A percentile compares a stretch with the other conserved stretches of the same genome.
phyloP scores from a whole-genome alignment of 1,140 invertebrate genomes.

The Penaeus chinensis region DNA sequence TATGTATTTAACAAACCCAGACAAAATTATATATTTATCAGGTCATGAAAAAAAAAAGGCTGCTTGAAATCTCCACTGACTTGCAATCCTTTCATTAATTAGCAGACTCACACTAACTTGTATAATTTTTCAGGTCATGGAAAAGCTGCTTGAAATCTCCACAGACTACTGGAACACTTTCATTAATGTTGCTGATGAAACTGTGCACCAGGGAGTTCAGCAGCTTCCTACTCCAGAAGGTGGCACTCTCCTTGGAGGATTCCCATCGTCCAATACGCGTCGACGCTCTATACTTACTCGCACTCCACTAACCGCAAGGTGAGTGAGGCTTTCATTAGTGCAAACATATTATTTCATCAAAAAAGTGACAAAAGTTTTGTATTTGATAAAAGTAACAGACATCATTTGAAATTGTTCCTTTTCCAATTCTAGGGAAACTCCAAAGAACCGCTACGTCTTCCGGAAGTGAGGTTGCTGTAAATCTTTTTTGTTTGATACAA shows the following conservation, averaged over 20 bases:
- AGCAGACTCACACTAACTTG: conserved; percentile 30
- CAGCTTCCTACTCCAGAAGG: conserved; percentile 8
- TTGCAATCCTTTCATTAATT: neutral
- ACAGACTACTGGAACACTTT: conserved; percentile 77
- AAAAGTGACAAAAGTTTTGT: no score
- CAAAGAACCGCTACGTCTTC: no score
- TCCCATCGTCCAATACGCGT: conserved; percentile 14
- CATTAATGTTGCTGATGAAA: conserved; percentile 66
- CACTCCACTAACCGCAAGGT: conserved; percentile 41
- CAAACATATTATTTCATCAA: neutral
- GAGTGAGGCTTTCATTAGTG: neutral
- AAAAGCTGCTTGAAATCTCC: conserved; percentile 76
- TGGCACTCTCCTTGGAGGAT: conserved; percentile 31
- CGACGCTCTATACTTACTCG: conserved; percentile 39
- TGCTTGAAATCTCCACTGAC: neutral
- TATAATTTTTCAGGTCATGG: conserved; percentile 73
- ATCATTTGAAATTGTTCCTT: no score
- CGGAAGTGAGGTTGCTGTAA: no score
- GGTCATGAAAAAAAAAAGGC: neutral
- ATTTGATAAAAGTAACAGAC: no score
- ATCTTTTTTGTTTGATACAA: no score
- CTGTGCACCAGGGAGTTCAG: conserved; percentile 14
- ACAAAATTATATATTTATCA: neutral
- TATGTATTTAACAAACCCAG: neutral
- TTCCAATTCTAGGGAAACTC: no score